Evolutionary conservation across 1,140 invertebrate genomes (phyloP), one percentile per base, ranked within the genome.

Genomic region (Pogonognathellus flavescens): DNA sequence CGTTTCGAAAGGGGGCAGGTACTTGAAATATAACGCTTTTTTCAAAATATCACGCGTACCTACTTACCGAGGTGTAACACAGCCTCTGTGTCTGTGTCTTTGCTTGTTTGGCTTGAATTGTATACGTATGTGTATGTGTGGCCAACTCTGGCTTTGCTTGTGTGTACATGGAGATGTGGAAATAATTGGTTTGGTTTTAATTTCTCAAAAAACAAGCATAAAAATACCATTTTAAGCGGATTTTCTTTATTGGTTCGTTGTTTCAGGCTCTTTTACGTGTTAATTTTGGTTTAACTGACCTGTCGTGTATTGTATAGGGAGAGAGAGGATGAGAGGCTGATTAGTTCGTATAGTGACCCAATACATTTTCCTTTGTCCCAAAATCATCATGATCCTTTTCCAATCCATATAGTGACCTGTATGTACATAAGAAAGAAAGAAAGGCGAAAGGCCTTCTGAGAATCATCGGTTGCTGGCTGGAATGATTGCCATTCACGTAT

Each of bases 281-380:
- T 66, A 25, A 66, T 22, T 13, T 22, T 66, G 22, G 10, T 25
- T n/a, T n/a, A 41, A 41, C 14, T 31, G 10, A 31, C 10, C 11
- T 66, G 22, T 0, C 8, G 10, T 31, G 22, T 66, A 13, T 66
- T 22, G 8, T 66, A 9, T 22, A 25, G 62, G 11, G 53, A 53
- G 13, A n/a, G 1, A 62, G 20, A 22, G 20, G 20, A 66, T 31
- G 25, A 25, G 22, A 10, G 14, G 22, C 25, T 25, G 20, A 20
- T 66, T 66, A 25, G 62, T 66, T 66, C 62, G 8, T 3, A 18
- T 22, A 25, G 14, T 11, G 62, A 11, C 14, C 22, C 62, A 66
- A 66, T 66, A 66, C 62, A 31, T 14, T 66, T 62, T 13, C 62
- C 22, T 25, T 20, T 66, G 62, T 66, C 62, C 62, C 20, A 20